Evolutionary conservation across 1,140 invertebrate genomes (phyloP).

Genomic region (Eubasilissa regina): DNA sequence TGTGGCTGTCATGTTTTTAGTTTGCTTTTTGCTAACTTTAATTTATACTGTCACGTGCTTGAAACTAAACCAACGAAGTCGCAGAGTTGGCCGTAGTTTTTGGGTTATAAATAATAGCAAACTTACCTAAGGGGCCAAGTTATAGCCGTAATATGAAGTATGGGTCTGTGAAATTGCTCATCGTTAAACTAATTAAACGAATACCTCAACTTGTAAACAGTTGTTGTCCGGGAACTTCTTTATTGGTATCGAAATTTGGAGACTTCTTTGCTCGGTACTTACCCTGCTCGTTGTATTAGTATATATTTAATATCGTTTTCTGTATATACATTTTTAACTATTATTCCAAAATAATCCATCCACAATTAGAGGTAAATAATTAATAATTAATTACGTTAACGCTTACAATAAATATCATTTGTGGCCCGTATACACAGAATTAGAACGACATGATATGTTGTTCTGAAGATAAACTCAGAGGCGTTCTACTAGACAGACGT

Average conservation of each 20-base stretch:
- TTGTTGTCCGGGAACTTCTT: not conserved
- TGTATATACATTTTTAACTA: too few relatives aligned
- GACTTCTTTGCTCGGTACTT: conserved; percentile 9
- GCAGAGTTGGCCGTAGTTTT: conserved; percentile 28
- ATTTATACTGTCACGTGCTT: not conserved
- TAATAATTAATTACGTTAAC: too few relatives aligned
- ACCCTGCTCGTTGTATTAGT: too few relatives aligned
- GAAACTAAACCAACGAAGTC: conserved; percentile 7
- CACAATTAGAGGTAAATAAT: too few relatives aligned
- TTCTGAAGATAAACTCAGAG: too few relatives aligned
- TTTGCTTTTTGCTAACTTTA: conserved; percentile 8
- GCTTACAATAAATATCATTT: too few relatives aligned
- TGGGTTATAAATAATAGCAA: conserved; percentile 42
- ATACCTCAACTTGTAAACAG: conserved; percentile 11
- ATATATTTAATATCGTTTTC: too few relatives aligned
- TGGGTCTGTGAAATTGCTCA: conserved; percentile 17
- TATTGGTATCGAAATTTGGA: conserved; percentile 7
- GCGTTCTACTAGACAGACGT: too few relatives aligned
- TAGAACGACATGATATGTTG: too few relatives aligned
- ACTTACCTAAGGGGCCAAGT: conserved; percentile 26
- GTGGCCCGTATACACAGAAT: too few relatives aligned
- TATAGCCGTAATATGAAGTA: conserved; percentile 9
- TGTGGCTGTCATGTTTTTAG: too few relatives aligned
- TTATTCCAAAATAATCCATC: too few relatives aligned
- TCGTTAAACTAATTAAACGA: conserved; percentile 33